A percentile compares a stretch with the other conserved stretches of the same genome.
Conservation (phyloP, 2,113 vertebrate genomes). For the Calyptommatus sinebrachiatus region DNA sequence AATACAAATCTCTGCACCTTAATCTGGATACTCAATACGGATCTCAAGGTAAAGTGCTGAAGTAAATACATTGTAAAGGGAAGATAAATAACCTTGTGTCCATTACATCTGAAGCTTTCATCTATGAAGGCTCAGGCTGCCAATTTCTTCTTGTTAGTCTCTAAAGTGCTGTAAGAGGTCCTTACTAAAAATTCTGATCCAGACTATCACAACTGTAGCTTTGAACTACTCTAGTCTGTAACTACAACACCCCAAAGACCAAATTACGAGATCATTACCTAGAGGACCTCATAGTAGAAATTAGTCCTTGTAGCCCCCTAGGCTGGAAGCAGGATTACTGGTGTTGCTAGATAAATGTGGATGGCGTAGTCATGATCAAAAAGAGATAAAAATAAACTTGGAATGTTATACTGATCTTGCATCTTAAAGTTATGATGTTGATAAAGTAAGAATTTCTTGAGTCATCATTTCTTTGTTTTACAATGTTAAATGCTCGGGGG, state of each 20-base stretch:
- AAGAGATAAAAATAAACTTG: not conserved
- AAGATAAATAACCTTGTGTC: not conserved
- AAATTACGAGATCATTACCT: not conserved
- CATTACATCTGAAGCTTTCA: not conserved
- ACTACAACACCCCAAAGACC: no score
- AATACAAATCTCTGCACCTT: constrained; percentile 92
- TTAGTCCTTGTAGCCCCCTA: not conserved
- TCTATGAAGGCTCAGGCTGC: no score
- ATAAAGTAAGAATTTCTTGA: no score
- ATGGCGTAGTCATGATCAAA: not conserved
- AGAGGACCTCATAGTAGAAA: not conserved
- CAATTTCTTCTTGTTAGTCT: no score
- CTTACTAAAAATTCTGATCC: no score
- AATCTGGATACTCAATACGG: constrained; percentile 95
- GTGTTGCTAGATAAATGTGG: not conserved
- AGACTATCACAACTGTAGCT: no score
- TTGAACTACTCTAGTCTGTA: no score
- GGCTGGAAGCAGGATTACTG: not conserved
- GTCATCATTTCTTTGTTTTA: not conserved
- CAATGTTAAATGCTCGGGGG: no score
- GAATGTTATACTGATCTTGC: no score
- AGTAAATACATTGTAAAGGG: not conserved
- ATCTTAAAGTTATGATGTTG: not conserved
- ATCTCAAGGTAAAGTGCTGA: constrained; percentile 83
- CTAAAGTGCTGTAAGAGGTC: no score